Evolutionary conservation across 1,140 invertebrate species (phyloP).

Genomic region (Drosophila paulistorum): DNA sequence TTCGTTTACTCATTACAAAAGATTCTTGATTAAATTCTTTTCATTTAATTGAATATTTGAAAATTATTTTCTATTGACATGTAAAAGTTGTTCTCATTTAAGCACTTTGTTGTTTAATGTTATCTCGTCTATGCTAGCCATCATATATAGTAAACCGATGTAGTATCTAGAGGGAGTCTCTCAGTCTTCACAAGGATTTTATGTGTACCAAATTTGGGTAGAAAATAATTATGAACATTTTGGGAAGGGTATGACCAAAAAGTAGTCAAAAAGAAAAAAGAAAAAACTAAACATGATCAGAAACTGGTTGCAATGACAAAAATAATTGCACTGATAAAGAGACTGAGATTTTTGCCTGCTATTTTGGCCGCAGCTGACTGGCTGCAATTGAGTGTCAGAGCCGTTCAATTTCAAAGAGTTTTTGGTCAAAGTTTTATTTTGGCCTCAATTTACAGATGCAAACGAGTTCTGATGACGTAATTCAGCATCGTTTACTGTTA

Average conservation of each 20-base stretch:
- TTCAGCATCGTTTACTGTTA: slow-evolving; percentile 41
- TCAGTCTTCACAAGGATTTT: no score
- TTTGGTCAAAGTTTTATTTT: slow-evolving; percentile 53
- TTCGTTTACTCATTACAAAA: no score
- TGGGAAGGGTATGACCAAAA: slow-evolving; percentile 12
- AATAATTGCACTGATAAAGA: slow-evolving; percentile 72
- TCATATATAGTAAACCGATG: no score
- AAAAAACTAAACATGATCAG: neutral
- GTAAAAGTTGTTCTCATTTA: no score
- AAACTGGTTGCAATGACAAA: slow-evolving; percentile 64
- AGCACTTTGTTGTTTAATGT: no score
- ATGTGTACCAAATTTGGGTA: no score
- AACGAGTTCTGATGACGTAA: slow-evolving; percentile 79
- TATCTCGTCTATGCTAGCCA: no score
- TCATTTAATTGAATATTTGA: no score
- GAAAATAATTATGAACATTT: neutral
- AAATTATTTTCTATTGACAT: no score
- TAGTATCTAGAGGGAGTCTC: no score
- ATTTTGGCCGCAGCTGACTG: neutral
- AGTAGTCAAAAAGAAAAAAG: neutral
- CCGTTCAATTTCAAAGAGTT: slow-evolving; percentile 15
- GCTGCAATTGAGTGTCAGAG: slow-evolving; percentile 47
- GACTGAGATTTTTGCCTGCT: slow-evolving; percentile 1
- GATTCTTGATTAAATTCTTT: no score
- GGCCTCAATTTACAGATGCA: slow-evolving; percentile 61